A percentile compares a stretch with the other conserved stretches of the same genome.
Conservation (phyloP, 2,113 vertebrate species). For the Psephotus haematonotus region DNA sequence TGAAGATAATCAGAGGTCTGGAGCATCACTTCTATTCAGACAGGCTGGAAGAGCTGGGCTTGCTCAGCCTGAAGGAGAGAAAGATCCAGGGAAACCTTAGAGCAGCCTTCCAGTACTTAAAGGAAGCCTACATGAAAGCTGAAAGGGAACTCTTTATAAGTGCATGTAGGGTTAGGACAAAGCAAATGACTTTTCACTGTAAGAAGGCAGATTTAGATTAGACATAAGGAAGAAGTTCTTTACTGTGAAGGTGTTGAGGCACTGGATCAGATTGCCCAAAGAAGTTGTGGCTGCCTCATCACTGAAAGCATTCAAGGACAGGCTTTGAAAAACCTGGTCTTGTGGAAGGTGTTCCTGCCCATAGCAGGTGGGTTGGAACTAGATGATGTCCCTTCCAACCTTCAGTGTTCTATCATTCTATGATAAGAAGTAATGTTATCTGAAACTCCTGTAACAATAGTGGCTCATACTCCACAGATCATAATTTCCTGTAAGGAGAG, state of each 20-base stretch:
- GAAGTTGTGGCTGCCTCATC: background rate
- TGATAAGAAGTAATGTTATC: background rate
- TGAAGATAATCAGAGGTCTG: background rate
- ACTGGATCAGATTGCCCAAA: background rate
- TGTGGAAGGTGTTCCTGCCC: background rate
- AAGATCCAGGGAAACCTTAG: background rate
- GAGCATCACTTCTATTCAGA: background rate
- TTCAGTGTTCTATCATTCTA: background rate
- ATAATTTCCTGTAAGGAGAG: background rate
- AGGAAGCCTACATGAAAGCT: background rate
- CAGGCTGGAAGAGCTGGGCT: background rate
- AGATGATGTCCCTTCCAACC: background rate
- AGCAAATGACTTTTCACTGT: background rate
- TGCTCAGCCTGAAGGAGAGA: background rate
- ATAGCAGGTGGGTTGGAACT: background rate
- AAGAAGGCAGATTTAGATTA: background rate
- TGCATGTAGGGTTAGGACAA: background rate
- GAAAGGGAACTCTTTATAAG: background rate
- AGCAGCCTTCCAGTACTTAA: background rate
- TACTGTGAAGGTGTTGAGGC: background rate
- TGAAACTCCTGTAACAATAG: background rate
- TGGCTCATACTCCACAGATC: background rate
- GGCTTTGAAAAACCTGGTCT: background rate
- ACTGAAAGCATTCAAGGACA: background rate
- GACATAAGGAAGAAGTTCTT: background rate